Evolutionary conservation across 2,888 invertebrate genomes (phyloP).

Genomic region (Sphinx pinastri): DNA sequence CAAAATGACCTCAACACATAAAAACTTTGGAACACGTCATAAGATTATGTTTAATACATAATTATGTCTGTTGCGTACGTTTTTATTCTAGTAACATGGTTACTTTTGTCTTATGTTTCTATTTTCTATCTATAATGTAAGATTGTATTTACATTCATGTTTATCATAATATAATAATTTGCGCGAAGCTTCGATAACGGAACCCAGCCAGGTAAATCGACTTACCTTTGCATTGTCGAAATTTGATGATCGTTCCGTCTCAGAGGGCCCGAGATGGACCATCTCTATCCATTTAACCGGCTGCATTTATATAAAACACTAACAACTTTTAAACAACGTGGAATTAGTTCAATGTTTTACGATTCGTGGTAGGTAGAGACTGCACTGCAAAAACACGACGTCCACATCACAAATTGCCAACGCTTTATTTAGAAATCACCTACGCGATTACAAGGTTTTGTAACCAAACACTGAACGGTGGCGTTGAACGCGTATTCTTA

Average conservation of each 20-base stretch:
- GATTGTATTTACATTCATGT: no score
- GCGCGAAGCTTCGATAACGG: conserved; percentile 44
- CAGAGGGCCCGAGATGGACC: conserved; percentile 70
- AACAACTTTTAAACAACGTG: conserved; percentile 33
- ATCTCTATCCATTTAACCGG: conserved; percentile 80
- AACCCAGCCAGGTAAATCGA: conserved; percentile 37
- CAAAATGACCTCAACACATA: conserved; percentile 20
- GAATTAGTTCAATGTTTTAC: conserved; percentile 29
- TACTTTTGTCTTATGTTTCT: background rate
- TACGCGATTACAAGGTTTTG: conserved; percentile 72
- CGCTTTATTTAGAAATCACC: conserved; percentile 73
- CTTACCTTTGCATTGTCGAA: conserved; percentile 76
- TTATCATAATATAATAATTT: background rate
- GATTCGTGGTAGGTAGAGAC: conserved; percentile 41
- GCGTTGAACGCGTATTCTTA: conserved; percentile 62
- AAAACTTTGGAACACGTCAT: conserved; percentile 7
- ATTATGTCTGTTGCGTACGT: background rate
- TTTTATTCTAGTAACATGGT: no score
- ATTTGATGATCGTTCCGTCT: conserved; percentile 62
- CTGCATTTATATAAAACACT: conserved; percentile 63
- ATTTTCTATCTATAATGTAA: no score
- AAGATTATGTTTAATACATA: background rate
- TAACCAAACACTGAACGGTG: conserved; percentile 63
- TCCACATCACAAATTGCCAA: conserved; percentile 62
- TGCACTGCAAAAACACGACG: conserved; percentile 58